Conservation (phyloP, 2,113 vertebrate species). For the Mionectes macconnelli region DNA sequence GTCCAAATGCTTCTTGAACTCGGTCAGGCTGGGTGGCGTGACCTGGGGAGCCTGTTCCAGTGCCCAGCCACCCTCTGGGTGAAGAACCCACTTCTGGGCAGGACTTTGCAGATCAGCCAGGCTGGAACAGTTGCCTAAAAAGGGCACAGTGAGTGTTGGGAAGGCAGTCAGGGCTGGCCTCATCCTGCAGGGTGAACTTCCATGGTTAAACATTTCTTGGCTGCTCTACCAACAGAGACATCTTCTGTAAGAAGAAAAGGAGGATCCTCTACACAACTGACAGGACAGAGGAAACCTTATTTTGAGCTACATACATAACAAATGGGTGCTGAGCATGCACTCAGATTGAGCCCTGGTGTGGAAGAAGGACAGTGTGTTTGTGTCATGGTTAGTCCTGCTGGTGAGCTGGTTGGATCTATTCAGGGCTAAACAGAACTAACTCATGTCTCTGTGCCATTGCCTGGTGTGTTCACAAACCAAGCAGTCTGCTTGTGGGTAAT, state of each 20-base stretch:
- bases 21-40: not conserved
- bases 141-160: not conserved
- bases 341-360: not conserved
- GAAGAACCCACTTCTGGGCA: not conserved
- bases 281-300: not conserved
- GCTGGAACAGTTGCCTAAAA: not conserved
- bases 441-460: rapidly evolving
- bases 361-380: not conserved
- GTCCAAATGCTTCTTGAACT: not conserved
- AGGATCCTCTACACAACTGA: not conserved
- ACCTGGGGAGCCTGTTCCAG: not conserved
- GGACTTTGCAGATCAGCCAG: not conserved
- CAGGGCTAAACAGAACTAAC: not conserved
- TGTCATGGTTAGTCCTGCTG: not conserved
- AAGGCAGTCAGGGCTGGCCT: not conserved
- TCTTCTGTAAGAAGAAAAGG: not conserved
- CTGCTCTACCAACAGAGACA: not conserved
- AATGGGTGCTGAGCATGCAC: not conserved
- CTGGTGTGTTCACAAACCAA: not conserved
- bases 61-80: not conserved
- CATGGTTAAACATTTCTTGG: not conserved
- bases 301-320: rapidly evolving
- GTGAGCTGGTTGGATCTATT: not conserved
- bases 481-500: not conserved
- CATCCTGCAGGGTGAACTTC: not conserved